Base-by-base conservation (phyloP, 2,113 vertebrate genomes). In the Sterrhoptilus dennistouni region DNA sequence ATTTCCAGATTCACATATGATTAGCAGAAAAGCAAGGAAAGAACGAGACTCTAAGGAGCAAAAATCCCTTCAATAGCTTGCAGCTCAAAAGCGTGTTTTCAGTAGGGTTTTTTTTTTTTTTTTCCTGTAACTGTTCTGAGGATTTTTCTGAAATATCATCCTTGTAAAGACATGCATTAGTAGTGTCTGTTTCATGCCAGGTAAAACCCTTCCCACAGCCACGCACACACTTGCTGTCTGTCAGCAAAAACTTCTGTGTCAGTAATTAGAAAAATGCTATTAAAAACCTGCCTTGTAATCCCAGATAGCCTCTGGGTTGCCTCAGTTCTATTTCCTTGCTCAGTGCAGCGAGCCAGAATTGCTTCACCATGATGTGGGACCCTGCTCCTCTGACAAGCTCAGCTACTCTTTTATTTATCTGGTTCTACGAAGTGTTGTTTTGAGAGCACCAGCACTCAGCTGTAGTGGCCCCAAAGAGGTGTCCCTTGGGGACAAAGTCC, bases 201-300 rank as follows among this genome's bases (percentile, higher is more conserved):
- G 74, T 77, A 80, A 92, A 96, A 64, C 71, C 91, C 83, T 97
- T 94, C 81, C 95, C 94, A 72, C 54, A 93, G 87, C 95, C 91
- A 57, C 6, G 88, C 93, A 95, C 85, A 92, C 94, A 78, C 83
- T 95, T 85, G 72, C 53, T 89, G 89, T 95, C 97, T 96, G 95
- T 96, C 96, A 97, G 96, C 95, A 96, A 81, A 97, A 94, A 36
- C 69, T 61, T 91, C 44, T 90, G 83, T 95, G 90, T 89, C 83
- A 74, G 83, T 97, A 96, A 97, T 96, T 97, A 96, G 88, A 94
- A 92, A 94, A 91, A 77, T 80, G 79, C 95, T 96, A 88, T 97
- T 97, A 97, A 97, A 93, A 90, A 79, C 77, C 88, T 87, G 68
- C 80, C 86, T 87, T 82, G 61, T 96, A 92, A 95, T 92, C 95